Conservation (phyloP, 1,140 invertebrate genomes). For the Neomicropteryx cornuta region DNA sequence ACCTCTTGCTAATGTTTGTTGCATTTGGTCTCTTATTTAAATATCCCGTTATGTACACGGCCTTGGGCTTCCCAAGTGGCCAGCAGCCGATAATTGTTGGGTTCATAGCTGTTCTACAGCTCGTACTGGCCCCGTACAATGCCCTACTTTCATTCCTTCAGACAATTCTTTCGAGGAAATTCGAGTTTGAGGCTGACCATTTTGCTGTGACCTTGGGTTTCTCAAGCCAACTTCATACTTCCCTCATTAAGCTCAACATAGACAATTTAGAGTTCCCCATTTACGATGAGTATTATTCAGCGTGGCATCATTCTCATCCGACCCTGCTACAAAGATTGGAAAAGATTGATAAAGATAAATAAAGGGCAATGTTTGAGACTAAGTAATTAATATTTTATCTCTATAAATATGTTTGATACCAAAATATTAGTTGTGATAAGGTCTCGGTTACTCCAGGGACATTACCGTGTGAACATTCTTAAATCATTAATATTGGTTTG, state of each 20-base stretch:
- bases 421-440: too few species aligned
- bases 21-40: conserved; percentile 83
- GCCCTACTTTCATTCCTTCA: conserved; percentile 63
- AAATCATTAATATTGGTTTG: too few species aligned
- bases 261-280: conserved; percentile 94
- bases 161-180: conserved; percentile 58
- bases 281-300: conserved; percentile 80
- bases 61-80: conserved; percentile 75
- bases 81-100: conserved; percentile 84
- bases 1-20: conserved; percentile 66
- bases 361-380: not conserved
- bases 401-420: too few species aligned
- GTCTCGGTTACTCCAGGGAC: too few species aligned
- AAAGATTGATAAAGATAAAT: conserved; percentile 50
- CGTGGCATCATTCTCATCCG: conserved; percentile 94
- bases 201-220: conserved; percentile 78
- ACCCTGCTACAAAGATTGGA: conserved; percentile 85
- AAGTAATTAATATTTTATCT: not conserved
- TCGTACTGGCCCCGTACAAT: conserved; percentile 89
- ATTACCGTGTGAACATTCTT: too few species aligned
- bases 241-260: conserved; percentile 85
- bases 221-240: conserved; percentile 55
- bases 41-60: conserved; percentile 63
- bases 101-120: conserved; percentile 81
- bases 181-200: conserved; percentile 95